These are phyloP conservation scores for Thereva unica DNA, from an alignment of 2,888 invertebrate species.

Conservation along the genomic window DNA sequence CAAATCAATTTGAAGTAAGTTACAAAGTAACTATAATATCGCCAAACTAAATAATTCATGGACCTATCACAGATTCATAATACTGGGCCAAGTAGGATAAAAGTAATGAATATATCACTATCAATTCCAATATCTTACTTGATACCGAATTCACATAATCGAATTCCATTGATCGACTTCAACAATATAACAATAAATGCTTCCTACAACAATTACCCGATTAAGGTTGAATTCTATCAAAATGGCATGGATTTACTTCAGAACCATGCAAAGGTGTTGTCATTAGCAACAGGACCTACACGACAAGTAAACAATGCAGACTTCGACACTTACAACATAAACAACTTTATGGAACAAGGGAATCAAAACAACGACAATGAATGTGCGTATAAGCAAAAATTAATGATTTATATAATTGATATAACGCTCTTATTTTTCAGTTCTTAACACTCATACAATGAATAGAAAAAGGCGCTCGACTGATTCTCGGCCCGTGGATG, in stretches of 20 bases:
- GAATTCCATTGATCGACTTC: slow-evolving; percentile 53
- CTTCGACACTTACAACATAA: too few species aligned
- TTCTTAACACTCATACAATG: slow-evolving; percentile 40
- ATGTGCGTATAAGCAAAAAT: too few species aligned
- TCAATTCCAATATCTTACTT: slow-evolving; percentile 54
- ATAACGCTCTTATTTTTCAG: background rate
- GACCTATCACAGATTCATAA: slow-evolving; percentile 50
- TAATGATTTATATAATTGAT: background rate
- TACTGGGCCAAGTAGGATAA: slow-evolving; percentile 56
- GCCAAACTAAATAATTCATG: background rate
- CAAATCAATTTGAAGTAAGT: slow-evolving; percentile 53
- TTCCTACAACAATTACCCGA: slow-evolving; percentile 51
- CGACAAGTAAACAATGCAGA: too few species aligned
- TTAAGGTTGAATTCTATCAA: slow-evolving; percentile 51
- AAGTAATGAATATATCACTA: slow-evolving; percentile 51
- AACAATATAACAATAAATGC: slow-evolving; percentile 53
- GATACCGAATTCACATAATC: slow-evolving; percentile 48
- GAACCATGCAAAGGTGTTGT: slow-evolving; percentile 50
- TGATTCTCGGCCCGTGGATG: slow-evolving; percentile 48
- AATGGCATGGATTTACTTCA: slow-evolving; percentile 52
- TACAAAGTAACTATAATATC: background rate
- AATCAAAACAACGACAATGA: too few species aligned
- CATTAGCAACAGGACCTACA: slow-evolving; percentile 19
- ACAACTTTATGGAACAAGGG: too few species aligned
- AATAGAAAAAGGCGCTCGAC: slow-evolving; percentile 48